Evolutionary conservation across 2,113 vertebrate genomes (phyloP), one percentile per base, ranked within the genome.

Genomic region (Syngnathus scovelli): DNA sequence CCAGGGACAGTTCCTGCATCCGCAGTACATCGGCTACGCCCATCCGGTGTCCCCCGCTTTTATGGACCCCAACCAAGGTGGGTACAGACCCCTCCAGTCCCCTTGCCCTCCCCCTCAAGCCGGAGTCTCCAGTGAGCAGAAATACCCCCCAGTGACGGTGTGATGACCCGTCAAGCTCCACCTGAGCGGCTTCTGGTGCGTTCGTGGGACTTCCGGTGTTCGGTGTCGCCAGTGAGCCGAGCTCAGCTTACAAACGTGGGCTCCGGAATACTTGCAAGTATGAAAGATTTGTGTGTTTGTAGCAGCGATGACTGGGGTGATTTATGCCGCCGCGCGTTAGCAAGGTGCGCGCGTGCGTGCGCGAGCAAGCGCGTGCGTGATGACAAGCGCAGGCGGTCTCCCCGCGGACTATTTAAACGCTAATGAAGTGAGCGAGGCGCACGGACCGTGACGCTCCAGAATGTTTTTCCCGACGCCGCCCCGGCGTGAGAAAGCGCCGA

Each of bases 1-100:
- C 76, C 96, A 98, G 82, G 95, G 94, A 10, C 95, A 98, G 88
- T 96, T 93, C 79, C 88, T 98, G 68, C 97, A 99, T 72, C 94
- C 96, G 0, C 95, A 95, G 55, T 99, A 95, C 1, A 91, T 98
- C 48, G 94, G 97, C 58, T 99, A 98, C 0, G 89, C 96, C 0
- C 89, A 98, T 76, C 92, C 95, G 0, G 85, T 96, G 77, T 88
- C 92, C 89, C 85, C 90, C 64, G 11, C 93, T 86, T 98, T 92
- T 84, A 79, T 98, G 36, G 95, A 99, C 0, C 77, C 94, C 49
- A 82, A 92, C 71, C 97, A 98, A 79, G 85, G 93, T 0, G 91
- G 93, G 75, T 98, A 95, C 86, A 86, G 96, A 76, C 93, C 91
- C 72, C 90, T 98, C 52, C 97, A 96, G 89, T 93, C 95, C 5